Evolutionary conservation across 2,797 vertebrate species (phyloP).

Genomic region (Squalus acanthias): DNA sequence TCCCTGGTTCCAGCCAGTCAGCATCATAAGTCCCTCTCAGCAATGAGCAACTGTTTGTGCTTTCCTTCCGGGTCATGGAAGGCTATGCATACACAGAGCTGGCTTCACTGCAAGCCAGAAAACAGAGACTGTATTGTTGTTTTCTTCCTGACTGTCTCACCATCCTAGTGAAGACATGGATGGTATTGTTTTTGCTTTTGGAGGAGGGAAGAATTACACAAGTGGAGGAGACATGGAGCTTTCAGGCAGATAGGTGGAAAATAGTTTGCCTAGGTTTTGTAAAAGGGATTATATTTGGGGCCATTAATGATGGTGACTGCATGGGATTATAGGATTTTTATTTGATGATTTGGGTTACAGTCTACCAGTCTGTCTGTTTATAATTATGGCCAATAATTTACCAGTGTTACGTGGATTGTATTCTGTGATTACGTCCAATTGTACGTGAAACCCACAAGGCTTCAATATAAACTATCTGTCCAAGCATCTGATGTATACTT

Average conservation of each 20-base stretch:
- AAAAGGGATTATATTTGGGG: background rate
- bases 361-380: background rate
- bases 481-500: background rate
- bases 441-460: background rate
- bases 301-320: background rate
- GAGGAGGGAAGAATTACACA: background rate
- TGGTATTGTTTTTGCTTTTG: background rate
- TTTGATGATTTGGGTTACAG: background rate
- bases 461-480: background rate
- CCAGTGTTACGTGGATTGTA: background rate
- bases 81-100: background rate
- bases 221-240: background rate
- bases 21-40: background rate
- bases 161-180: background rate
- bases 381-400: background rate
- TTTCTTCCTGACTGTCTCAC: background rate
- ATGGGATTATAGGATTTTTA: background rate
- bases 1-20: background rate
- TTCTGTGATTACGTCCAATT: background rate
- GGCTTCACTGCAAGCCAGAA: background rate
- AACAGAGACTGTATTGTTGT: background rate
- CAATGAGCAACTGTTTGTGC: background rate
- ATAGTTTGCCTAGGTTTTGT: background rate
- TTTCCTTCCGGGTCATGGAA: background rate
- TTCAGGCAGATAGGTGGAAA: background rate